Base-by-base conservation (phyloP, 2,888 invertebrate genomes). In the Yponomeuta plumbellus region DNA sequence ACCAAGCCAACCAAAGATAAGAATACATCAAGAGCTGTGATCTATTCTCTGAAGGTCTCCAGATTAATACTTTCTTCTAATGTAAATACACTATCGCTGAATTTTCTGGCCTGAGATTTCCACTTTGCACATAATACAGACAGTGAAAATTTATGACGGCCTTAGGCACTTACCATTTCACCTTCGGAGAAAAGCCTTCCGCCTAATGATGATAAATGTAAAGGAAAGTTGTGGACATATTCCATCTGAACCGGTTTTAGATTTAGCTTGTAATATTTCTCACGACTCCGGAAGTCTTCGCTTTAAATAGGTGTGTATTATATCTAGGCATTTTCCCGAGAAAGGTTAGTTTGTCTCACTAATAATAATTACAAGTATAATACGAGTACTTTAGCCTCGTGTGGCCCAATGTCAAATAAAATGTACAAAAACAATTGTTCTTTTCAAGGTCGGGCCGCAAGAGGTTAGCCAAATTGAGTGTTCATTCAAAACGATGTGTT, bases 181-280 rank as follows among this genome's bases (percentile, higher is more conserved):
- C 61, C 61, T 61, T 61, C 8, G 23, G 34, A 34, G 34, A 61
- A 26, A 52, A 40, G 22, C 17, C 52, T 13, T 52, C 44, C 57
- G 44, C 23, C 56, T 64, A 64, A 56, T 64, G 64, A 64, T 57
- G 57, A 64, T 64, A 64, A 64, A 64, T 64, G 57, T 64, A 26
- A 13, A 26, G 56, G 64, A 61, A 61, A 61, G 61, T 57, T 61
- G 52, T 34, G 44, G 44, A 52, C 44, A 52, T 3, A 52, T 52
- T 17, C 44, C 44, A 52, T 52, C 44, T 44, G 44, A 44, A 44
- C 44, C 2, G 44, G 34, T 34, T 17, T 52, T 13, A 52, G 44
- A 52, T 52, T 52, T 2, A 17, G 13, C 13, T 52, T 52, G 17
- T 52, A 52, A 52, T 5, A 13, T 17, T 52, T 52, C 44, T 52